Base-by-base conservation (phyloP, 1,140 invertebrate species). In the Drosophila pandora region DNA sequence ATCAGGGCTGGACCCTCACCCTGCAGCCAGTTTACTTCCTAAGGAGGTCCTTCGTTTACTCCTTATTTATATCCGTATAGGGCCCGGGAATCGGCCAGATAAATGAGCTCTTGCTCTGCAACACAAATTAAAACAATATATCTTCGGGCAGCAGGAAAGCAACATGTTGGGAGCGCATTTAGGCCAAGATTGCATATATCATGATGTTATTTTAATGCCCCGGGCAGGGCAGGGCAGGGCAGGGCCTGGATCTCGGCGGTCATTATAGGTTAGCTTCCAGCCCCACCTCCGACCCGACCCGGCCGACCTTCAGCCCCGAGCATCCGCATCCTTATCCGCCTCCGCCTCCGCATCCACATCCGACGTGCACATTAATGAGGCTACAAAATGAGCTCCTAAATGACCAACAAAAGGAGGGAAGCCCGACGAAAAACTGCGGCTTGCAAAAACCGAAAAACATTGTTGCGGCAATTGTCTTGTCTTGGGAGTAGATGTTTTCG, bases 371-470 rank as follows among this genome's bases (percentile, higher is more conserved):
- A 71, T 71, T 71, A 71, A 71, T 71, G 68, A 71, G 68, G 47
- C 68, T 68, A 71, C 70, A 62, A 72, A 73, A 73, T 73, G 70
- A 54, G 70, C 70, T 50, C 43, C 56, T 74, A 75, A 75, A 75
- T 75, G 70, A 58, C 52, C 58, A 65, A 76, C 63, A 59, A 48
- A 54, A 57, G 43, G 7, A 69, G 17, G 30, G 48, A 45, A 67
- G 69, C 22, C 21, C 32, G 8, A 32, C 8, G 50, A 54, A 54
- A 48, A 22, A 28, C 12, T 22, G 39, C 43, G 9, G 21, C 13
- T 28, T 25, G 13, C 17, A 30, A 45, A 47, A 56, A 28, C 41
- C 63, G 13, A 48, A 69, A 62, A 69, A 69, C 67, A 69, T 69
- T 69, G 67, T 69, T 69, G 67, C 52, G 63, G 43, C 63, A 69